Evolutionary conservation across 2,888 invertebrate genomes (phyloP), one percentile per base, ranked within the genome.

Genomic region (Sylvicola fuscatus): DNA sequence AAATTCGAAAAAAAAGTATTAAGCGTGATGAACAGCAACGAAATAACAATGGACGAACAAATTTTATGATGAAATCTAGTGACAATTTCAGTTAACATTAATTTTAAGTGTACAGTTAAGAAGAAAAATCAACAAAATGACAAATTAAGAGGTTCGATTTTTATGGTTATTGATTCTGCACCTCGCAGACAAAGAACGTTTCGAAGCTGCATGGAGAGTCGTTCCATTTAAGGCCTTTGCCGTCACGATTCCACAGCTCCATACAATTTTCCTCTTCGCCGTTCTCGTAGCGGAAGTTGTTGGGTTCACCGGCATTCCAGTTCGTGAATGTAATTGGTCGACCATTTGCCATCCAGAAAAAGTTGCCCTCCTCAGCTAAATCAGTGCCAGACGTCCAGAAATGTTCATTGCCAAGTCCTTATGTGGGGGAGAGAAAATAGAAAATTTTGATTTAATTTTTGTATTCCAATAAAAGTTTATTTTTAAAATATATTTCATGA

Each of bases 341-440:
- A 3, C 87, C 87, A 39, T 80, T 86, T 10, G 86, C 79, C 83
- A 87, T 82, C 87, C 87, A 87, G 66, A 86, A 86, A 68, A 86
- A 87, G 48, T 70, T 74, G 13, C 87, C 87, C 52, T 87, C 87
- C 50, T 87, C 86, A 12, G 86, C 87, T 50, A 86, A 69, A 58
- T 87, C 87, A 5, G 86, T 87, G 46, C 87, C 87, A 6, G 84
- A 84, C 39, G 83, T 86, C 87, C 87, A 89, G 62, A 89, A 89
- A 52, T 89, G 87, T 51, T 89, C 87, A 49, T 83, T 74, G 12
- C 86, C 86, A 45, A 82, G 71, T 36, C 87, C 82, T 83, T 21
- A 21, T 21, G 21, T 21, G 21, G 21, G 21, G 21, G 8, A 21
- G 21, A 4, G n/a, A n/a, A n/a, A n/a, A n/a, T n/a, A n/a, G n/a